Evolutionary conservation across 1,140 invertebrate genomes (phyloP).

Genomic region (Coenobita brevimanus): DNA sequence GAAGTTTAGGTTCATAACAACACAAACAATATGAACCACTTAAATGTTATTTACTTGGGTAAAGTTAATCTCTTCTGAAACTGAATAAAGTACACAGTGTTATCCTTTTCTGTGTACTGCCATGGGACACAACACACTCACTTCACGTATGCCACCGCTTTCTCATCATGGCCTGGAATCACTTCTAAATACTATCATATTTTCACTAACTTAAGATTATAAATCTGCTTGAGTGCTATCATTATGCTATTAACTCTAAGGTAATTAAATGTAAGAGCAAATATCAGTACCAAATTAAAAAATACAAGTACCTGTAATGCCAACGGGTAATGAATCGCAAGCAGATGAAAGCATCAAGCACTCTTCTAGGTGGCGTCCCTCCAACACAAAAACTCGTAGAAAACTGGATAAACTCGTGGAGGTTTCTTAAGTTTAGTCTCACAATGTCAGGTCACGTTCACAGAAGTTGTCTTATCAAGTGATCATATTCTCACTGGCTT

Average conservation of each 20-base stretch:
- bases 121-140: slow-evolving; percentile 39
- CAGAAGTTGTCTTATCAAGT: slow-evolving; percentile 43
- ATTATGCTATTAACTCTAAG: slow-evolving; percentile 51
- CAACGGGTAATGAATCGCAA: slow-evolving; percentile 59
- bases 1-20: slow-evolving; percentile 42
- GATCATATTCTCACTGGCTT: slow-evolving; percentile 47
- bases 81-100: slow-evolving; percentile 1
- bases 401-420: slow-evolving; percentile 29
- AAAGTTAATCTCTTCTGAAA: slow-evolving; percentile 53
- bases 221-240: slow-evolving; percentile 40
- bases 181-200: slow-evolving; percentile 39
- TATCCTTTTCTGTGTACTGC: slow-evolving; percentile 43
- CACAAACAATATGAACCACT: slow-evolving; percentile 38
- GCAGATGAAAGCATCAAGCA: slow-evolving; percentile 62
- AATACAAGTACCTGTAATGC: slow-evolving; percentile 62
- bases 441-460: slow-evolving; percentile 46
- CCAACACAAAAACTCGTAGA: slow-evolving; percentile 39
- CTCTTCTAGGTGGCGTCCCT: slow-evolving; percentile 41
- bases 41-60: slow-evolving; percentile 34
- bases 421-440: slow-evolving; percentile 4
- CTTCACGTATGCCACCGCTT: slow-evolving; percentile 40
- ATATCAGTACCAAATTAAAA: slow-evolving; percentile 56
- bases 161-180: slow-evolving; percentile 28
- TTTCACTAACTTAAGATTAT: slow-evolving; percentile 32
- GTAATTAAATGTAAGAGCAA: slow-evolving; percentile 28